Base-by-base conservation (phyloP, 2,888 invertebrate species). In the Eristalinus aeneus region DNA sequence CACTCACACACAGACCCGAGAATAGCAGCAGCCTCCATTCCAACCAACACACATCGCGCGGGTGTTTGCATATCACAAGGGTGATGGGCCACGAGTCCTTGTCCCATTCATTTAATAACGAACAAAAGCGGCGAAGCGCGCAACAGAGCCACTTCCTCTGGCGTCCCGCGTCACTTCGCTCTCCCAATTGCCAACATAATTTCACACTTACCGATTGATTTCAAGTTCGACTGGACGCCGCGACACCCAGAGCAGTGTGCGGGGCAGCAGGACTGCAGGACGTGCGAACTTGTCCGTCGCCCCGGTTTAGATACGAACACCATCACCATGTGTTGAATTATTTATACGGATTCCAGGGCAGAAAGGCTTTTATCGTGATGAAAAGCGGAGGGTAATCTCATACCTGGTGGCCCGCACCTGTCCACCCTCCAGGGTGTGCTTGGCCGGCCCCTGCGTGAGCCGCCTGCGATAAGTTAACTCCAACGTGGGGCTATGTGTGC, bases 131-230 rank as follows among this genome's bases (percentile, higher is more conserved):
- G 77, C 82, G 77, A 78, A 67, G 78, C 82, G 71, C 77, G 71
- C 77, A 82, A 74, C 74, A 82, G 58, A 71, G 76, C 71, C 61
- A 74, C 67, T 23, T 63, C 71, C 77, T 27, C 27, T n/a, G n/a
- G 27, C 27, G 5, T 5, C 27, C 27, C 27, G 5, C 27, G 27
- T 27, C 27, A 27, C 27, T 3, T 27, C 27, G 58, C 20, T 16
- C 58, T 20, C 54, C 31, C 68, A 72, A 63, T 58, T 80, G 80
- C 73, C 34, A 67, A 16, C 64, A 81, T 73, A 78, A 86, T 82
- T 86, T 86, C 82, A 82, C 86, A 86, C 82, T 78, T 65, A 71
- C 65, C 86, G 86, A 86, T 86, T 86, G 86, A 86, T 82, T 86
- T 78, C 53, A 74, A 74, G 56, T 81, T 34, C 27, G 56, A 34